Conservation (phyloP, 2,888 invertebrate species). For the Synergus umbraculus region DNA sequence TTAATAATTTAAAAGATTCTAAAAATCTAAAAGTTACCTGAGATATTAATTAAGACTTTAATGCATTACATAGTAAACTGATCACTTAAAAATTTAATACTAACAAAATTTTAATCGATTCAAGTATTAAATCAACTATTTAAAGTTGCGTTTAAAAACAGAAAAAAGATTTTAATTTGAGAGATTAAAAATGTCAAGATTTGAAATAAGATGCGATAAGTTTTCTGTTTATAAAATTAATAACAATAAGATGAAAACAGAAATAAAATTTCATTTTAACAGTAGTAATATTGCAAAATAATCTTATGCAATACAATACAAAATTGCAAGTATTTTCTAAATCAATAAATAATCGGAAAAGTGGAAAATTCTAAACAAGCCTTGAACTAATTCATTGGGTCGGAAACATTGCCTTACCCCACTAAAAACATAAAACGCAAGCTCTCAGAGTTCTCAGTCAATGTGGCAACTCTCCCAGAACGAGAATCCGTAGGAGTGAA, state of each 20-base stretch:
- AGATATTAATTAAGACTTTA: too few species aligned
- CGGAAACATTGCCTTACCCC: constrained; percentile 18
- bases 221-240: neutral
- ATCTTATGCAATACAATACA: neutral
- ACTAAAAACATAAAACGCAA: constrained; percentile 29
- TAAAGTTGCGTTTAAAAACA: too few species aligned
- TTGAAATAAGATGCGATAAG: neutral
- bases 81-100: too few species aligned
- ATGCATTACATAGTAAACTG: too few species aligned
- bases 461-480: constrained; percentile 33
- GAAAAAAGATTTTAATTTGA: neutral
- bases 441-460: constrained; percentile 29
- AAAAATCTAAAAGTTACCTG: neutral
- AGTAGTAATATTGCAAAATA: constrained; percentile 17
- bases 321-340: neutral
- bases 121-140: too few species aligned
- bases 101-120: too few species aligned
- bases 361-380: constrained; percentile 19
- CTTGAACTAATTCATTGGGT: constrained; percentile 37
- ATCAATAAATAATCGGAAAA: constrained; percentile 25
- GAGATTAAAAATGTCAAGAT: neutral
- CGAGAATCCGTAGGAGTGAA: constrained; percentile 40
- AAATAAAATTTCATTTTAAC: neutral
- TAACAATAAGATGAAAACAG: neutral
- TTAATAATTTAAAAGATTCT: too few species aligned